phyloP scores from a whole-genome alignment of 2,797 vertebrate genomes.

The Diplodus puntazzo region DNA sequence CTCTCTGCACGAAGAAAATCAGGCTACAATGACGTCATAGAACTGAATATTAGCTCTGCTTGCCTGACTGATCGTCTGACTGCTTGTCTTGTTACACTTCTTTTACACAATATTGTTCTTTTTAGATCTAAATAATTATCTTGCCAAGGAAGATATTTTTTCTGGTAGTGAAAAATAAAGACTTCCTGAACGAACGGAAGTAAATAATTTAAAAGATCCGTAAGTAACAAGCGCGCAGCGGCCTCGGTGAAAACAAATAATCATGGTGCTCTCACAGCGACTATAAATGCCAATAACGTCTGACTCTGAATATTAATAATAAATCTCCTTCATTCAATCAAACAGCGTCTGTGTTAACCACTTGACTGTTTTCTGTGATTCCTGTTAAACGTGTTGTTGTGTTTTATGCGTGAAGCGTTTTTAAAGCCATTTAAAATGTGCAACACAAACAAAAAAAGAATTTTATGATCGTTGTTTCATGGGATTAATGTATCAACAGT shows the following conservation, averaged over 20 bases:
- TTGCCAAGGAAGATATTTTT: no score
- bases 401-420: not conserved
- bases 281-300: not conserved
- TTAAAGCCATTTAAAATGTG: not conserved
- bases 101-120: no score
- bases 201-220: no score
- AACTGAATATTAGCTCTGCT: no score
- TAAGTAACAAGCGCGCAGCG: no score
- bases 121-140: no score
- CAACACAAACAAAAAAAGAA: not conserved
- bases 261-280: not conserved
- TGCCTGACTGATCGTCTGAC: no score
- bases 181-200: no score
- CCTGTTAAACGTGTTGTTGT: not conserved
- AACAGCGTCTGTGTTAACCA: not conserved
- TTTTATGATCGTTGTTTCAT: conserved; percentile 1
- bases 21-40: no score
- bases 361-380: not conserved
- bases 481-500: not conserved
- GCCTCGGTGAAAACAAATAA: not conserved
- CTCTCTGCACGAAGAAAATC: no score
- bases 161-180: no score
- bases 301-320: not conserved
- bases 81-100: no score
- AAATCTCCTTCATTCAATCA: not conserved